A percentile compares a stretch with the other conserved stretches of the same genome.
These are phyloP conservation scores for Gymnothorax javanicus DNA, from an alignment of 2,797 vertebrate genomes.

Conservation along the genomic window DNA sequence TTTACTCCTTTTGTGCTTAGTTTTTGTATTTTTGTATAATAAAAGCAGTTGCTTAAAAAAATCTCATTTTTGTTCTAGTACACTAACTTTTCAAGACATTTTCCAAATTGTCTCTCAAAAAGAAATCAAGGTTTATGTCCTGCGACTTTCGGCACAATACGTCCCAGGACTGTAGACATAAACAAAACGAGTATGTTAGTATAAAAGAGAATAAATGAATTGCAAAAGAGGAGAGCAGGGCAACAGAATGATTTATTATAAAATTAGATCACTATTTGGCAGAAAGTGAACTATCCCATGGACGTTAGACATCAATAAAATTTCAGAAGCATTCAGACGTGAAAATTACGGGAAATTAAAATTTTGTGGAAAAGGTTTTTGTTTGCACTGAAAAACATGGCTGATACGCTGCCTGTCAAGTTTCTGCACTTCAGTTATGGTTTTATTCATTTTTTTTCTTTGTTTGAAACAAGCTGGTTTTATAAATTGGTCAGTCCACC, in stretches of 20 bases:
- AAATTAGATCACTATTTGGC: background rate
- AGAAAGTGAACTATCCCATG: constrained; percentile 11
- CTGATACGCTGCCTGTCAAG: background rate
- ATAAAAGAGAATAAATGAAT: background rate
- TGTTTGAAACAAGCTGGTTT: too few species aligned
- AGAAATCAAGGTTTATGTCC: too few species aligned
- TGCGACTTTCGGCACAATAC: background rate
- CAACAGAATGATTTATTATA: background rate
- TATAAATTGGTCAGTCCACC: too few species aligned
- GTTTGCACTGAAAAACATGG: background rate
- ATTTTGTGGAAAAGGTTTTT: background rate
- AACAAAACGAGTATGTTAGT: background rate
- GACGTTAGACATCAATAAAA: background rate
- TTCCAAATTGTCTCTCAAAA: too few species aligned
- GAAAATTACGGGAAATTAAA: background rate
- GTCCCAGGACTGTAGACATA: background rate
- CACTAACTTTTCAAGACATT: background rate
- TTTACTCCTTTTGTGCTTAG: background rate
- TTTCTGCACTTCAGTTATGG: too few species aligned
- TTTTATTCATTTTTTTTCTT: too few species aligned
- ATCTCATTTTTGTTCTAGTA: background rate
- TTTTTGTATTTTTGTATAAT: constrained; percentile 22
- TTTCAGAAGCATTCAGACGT: background rate
- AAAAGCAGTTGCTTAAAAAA: background rate
- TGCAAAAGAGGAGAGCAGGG: background rate